These are phyloP conservation scores for Istiophorus platypterus DNA, from an alignment of 2,113 vertebrate genomes.

Conservation along the genomic window DNA sequence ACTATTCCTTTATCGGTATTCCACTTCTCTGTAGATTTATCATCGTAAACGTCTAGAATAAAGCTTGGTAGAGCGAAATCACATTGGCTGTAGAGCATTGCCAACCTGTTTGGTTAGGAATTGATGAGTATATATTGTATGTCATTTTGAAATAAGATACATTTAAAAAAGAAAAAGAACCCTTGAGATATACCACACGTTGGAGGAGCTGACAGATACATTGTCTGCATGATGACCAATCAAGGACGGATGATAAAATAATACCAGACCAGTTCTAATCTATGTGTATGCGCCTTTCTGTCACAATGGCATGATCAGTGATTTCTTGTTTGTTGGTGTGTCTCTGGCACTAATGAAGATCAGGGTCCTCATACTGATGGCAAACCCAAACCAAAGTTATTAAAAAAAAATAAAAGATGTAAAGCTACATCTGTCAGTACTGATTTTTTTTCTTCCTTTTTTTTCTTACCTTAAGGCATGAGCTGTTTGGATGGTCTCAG, in stretches of 20 bases:
- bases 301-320: slow-evolving; percentile 32
- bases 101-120: neutral
- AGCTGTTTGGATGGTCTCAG: slow-evolving; percentile 16
- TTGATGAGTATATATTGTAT: neutral
- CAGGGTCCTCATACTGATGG: slow-evolving; percentile 19
- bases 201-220: neutral
- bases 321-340: slow-evolving; percentile 45
- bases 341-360: slow-evolving; percentile 6
- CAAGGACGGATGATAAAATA: slow-evolving; percentile 12
- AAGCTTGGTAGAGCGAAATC: neutral
- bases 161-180: no score
- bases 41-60: no score
- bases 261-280: neutral
- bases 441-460: neutral
- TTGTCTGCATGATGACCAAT: neutral
- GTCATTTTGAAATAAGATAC: neutral
- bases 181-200: no score
- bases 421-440: slow-evolving; percentile 7
- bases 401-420: slow-evolving; percentile 25
- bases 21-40: neutral
- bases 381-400: slow-evolving; percentile 55
- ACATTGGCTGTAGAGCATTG: neutral
- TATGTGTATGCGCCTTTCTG: neutral
- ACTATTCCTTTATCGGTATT: neutral
- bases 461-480: slow-evolving; percentile 5